Conservation (phyloP, 1,140 invertebrate species). For the Drosophila albomicans region DNA sequence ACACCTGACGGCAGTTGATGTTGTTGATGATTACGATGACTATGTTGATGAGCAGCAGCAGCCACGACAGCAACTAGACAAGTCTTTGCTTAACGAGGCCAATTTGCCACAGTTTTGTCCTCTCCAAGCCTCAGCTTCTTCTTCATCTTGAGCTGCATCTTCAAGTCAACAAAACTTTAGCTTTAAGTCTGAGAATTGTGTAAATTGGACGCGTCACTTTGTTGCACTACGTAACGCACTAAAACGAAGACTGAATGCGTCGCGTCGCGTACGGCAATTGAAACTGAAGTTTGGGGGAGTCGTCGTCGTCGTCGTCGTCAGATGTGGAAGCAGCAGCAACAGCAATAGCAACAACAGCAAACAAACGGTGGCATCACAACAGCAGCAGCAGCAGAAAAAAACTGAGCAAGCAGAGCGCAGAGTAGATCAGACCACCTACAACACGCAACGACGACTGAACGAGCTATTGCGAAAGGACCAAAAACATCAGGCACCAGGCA, state of each 20-base stretch:
- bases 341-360: conserved; percentile 38
- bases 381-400: conserved; percentile 28
- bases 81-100: conserved; percentile 55
- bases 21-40: conserved; percentile 32
- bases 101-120: conserved; percentile 37
- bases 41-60: conserved; percentile 43
- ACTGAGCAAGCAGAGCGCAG: conserved; percentile 43
- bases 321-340: conserved; percentile 45
- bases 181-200: neutral
- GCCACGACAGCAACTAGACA: neutral
- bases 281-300: conserved; percentile 47
- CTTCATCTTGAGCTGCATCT: neutral
- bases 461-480: conserved; percentile 77
- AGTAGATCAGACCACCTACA: conserved; percentile 79
- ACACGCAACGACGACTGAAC: conserved; percentile 82
- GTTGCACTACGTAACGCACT: conserved; percentile 61
- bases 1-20: conserved; percentile 48
- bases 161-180: conserved; percentile 14
- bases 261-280: conserved; percentile 47
- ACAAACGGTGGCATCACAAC: conserved; percentile 19
- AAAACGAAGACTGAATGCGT: conserved; percentile 72
- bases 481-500: conserved; percentile 60
- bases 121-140: neutral
- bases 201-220: conserved; percentile 56
- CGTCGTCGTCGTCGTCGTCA: conserved; percentile 51